Base-by-base conservation (phyloP, 2,888 invertebrate genomes). In the Erebia aethiops region DNA sequence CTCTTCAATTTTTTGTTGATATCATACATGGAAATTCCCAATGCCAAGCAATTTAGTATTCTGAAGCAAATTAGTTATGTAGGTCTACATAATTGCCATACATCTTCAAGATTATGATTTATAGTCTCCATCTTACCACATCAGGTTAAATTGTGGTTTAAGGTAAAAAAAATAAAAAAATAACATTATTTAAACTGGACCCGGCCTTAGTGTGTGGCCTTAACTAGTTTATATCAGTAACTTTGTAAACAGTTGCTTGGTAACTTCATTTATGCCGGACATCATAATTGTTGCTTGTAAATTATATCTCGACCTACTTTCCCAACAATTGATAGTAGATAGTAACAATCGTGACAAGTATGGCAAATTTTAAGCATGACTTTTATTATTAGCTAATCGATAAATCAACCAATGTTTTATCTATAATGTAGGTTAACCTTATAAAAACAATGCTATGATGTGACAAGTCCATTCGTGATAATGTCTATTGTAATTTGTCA, bases 231-330 rank as follows among this genome's bases (percentile, higher is more conserved):
- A 64, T 67, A 67, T 52, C 18, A 67, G 57, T 49, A 57, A 67
- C 49, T 58, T 49, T 13, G 49, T 61, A 67, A 67, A 67, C 67
- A 67, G 61, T 67, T 41, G 61, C 67, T 16, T 35, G 16, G 11
- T 67, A 60, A 61, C 67, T 49, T 21, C 13, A n/a, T 67, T 52
- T 67, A 52, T 51, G 61, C 67, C 67, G 67, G 67, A 67, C 61
- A 58, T 67, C 60, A 49, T 67, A 46, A 67, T 61, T 67, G 41
- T 61, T 52, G 58, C 41, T 67, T 14, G 58, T 61, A 52, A 35
- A 35, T 35, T 35, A 67, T 67, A 67, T 67, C 61, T 43, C 67
- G 67, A 67, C 67, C 67, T 60, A 67, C 41, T 67, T 67, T 67
- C 57, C 49, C 49, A 49, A 41, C 51, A 41, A 61, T 52, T 52